phyloP scores from a whole-genome alignment of 2,113 vertebrate species.

The Hyaena hyaena region DNA sequence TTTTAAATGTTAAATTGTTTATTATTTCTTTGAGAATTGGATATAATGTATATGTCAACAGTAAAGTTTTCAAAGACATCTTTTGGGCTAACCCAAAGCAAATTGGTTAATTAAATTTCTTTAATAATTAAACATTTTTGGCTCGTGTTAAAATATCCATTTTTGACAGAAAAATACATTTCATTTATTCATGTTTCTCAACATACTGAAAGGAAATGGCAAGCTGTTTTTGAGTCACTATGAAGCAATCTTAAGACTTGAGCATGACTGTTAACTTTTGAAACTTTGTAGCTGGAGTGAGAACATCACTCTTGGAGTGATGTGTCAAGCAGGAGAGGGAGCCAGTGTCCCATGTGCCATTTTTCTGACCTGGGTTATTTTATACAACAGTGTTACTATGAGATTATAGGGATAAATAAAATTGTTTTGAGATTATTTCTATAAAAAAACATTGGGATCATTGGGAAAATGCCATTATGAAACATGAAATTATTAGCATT shows the following conservation, averaged over 20 bases:
- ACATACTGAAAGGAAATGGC: neutral
- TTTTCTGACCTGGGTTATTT: neutral
- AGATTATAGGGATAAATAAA: neutral
- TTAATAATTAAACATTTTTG: slow-evolving; percentile 35
- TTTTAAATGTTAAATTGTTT: neutral
- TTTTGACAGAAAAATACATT: neutral
- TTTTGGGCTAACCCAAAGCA: neutral
- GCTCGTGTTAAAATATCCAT: neutral
- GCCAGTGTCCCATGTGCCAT: accelerated
- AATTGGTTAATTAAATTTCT: slow-evolving; percentile 6
- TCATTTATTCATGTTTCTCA: slow-evolving; percentile 45
- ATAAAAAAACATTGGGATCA: neutral
- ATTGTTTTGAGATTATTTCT: neutral
- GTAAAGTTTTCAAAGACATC: neutral
- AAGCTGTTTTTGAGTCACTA: neutral
- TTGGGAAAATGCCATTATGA: neutral
- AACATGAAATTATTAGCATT: neutral
- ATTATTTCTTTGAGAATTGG: slow-evolving; percentile 32
- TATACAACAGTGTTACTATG: neutral
- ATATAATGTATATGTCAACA: neutral
- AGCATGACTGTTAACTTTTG: neutral
- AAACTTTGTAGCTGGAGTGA: neutral
- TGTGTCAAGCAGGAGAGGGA: accelerated
- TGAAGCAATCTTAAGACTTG: neutral
- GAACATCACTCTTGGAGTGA: neutral